Conservation (phyloP, 2,888 invertebrate genomes). For the Nomada lathburiana region DNA sequence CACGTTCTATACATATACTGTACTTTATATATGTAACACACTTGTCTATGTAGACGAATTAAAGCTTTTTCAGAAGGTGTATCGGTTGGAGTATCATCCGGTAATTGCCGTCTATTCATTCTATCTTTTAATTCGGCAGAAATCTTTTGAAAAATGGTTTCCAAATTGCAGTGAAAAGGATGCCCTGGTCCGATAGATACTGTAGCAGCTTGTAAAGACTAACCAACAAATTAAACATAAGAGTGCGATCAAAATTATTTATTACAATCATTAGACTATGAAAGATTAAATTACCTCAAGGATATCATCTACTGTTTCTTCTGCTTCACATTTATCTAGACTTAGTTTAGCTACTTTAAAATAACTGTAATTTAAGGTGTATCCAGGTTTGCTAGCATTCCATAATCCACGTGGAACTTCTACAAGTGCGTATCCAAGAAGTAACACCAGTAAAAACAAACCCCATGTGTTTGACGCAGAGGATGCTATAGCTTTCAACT, state of each 20-base stretch:
- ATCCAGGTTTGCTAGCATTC: conserved; percentile 94
- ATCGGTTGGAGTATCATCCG: conserved; percentile 87
- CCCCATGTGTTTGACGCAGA: conserved; percentile 99
- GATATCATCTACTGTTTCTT: conserved; percentile 98
- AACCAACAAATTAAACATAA: conserved; percentile 70
- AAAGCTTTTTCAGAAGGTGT: conserved; percentile 93
- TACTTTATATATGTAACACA: conserved; percentile 34
- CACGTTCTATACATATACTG: not conserved
- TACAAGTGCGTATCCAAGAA: conserved; percentile 97
- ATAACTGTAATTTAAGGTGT: conserved; percentile 93
- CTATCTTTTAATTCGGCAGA: conserved; percentile 91
- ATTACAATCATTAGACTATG: not conserved
- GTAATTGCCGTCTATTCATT: conserved; percentile 88
- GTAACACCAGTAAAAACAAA: conserved; percentile 95
- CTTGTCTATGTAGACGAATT: conserved; percentile 95
- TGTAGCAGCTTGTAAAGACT: conserved; percentile 94
- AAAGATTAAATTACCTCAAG: conserved; percentile 89
- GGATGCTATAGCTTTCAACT: conserved; percentile 98
- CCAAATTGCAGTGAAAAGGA: conserved; percentile 91
- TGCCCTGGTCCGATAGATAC: conserved; percentile 91
- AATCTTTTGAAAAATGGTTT: conserved; percentile 95
- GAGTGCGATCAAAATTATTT: not conserved
- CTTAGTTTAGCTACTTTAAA: conserved; percentile 97
- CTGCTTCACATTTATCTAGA: conserved; percentile 98
- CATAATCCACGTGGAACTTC: conserved; percentile 97